phyloP scores from a whole-genome alignment of 2,797 vertebrate genomes.

The Gadopsis marmoratus region DNA sequence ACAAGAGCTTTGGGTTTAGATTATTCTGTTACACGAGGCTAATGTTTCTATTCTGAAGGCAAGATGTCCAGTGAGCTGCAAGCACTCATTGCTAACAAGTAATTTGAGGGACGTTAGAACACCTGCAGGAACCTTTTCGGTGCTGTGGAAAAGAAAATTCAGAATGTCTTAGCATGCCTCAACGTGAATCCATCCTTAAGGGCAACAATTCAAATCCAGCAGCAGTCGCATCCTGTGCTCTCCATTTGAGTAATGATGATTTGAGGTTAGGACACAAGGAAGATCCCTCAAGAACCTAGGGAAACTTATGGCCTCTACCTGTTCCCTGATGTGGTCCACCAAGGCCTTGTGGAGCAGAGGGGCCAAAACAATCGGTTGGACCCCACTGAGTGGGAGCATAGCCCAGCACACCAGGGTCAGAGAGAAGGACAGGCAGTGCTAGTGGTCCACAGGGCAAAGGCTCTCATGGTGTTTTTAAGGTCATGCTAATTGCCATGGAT shows the following conservation, averaged over 20 bases:
- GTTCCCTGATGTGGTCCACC: conserved; percentile 67
- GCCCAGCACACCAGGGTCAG: conserved; percentile 78
- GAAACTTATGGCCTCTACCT: conserved; percentile 75
- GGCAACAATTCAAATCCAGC: conserved; percentile 43
- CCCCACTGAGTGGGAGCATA: conserved; percentile 67
- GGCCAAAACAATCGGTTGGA: conserved; percentile 67
- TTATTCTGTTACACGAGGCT: not conserved
- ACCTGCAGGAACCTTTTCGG: conserved; percentile 3
- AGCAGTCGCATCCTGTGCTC: conserved; percentile 31
- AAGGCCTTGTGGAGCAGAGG: conserved; percentile 52
- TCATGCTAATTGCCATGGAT: conserved; percentile 87
- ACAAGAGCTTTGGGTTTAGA: not conserved
- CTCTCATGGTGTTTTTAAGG: conserved; percentile 83
- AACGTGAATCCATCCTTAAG: conserved; percentile 27
- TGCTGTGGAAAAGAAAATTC: conserved; percentile 20
- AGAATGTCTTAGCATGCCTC: conserved; percentile 33
- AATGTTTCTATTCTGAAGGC: conserved; percentile 13
- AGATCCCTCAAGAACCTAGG: conserved; percentile 55
- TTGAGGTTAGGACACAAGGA: conserved; percentile 60
- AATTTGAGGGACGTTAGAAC: conserved; percentile 9
- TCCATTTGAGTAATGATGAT: conserved; percentile 72
- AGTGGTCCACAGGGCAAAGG: conserved; percentile 67
- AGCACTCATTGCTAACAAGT: conserved; percentile 13
- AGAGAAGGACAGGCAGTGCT: conserved; percentile 66
- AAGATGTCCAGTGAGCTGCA: not conserved